Percentiles rank a stretch among this genome's conserved stretches.
Evolutionary conservation across 2,888 invertebrate genomes (phyloP).

Genomic region (Teinopalpus imperialis): DNA sequence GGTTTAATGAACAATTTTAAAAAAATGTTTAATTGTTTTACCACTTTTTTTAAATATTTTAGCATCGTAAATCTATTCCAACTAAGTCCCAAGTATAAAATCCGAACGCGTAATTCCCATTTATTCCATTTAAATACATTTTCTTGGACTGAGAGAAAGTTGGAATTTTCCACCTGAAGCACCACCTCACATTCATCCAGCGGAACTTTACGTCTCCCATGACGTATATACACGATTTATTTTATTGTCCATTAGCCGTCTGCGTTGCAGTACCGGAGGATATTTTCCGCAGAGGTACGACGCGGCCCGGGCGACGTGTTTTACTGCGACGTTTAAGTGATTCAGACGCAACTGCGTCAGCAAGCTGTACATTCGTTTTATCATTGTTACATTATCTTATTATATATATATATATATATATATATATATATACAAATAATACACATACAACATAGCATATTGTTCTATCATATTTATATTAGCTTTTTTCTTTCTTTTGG

Average conservation of each 20-base stretch:
- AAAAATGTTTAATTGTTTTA: no score
- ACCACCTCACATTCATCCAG: slow-evolving; percentile 32
- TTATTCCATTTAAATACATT: slow-evolving; percentile 15
- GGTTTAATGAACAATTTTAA: no score
- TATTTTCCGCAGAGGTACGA: slow-evolving; percentile 51
- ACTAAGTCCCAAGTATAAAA: slow-evolving; percentile 1
- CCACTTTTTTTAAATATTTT: no score
- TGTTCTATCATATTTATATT: no score
- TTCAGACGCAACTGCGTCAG: slow-evolving; percentile 33
- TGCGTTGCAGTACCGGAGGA: slow-evolving; percentile 37
- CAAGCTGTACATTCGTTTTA: slow-evolving; percentile 14
- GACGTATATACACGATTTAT: slow-evolving; percentile 40
- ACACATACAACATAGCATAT: no score
- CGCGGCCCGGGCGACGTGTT: slow-evolving; percentile 34
- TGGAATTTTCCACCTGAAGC: slow-evolving; percentile 22
- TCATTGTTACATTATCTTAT: no score
- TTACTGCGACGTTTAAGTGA: slow-evolving; percentile 44
- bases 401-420: no score
- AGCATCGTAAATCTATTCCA: no score
- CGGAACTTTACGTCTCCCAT: slow-evolving; percentile 42
- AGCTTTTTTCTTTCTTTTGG: no score
- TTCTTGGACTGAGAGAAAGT: slow-evolving; percentile 13
- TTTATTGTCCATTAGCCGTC: slow-evolving; percentile 50
- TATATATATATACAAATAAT: no score
- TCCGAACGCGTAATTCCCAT: slow-evolving; percentile 4